Conservation (phyloP, 2,113 vertebrate genomes). For the Apteryx mantelli region DNA sequence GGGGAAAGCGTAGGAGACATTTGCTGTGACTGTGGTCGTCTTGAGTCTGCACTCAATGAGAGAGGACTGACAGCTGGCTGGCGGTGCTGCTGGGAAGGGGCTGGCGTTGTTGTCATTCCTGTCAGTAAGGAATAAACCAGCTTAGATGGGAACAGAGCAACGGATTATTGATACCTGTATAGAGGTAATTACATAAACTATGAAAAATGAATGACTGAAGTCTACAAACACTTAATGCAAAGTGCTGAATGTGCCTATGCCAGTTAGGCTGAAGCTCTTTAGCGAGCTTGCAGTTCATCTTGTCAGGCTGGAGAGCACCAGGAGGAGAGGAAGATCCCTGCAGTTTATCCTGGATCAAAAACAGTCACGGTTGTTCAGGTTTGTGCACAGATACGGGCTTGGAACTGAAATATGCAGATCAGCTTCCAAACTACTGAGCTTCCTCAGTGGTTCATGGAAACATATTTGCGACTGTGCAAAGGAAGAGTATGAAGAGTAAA, state of each 20-base stretch:
- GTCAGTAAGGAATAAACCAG: neutral
- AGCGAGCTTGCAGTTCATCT: neutral
- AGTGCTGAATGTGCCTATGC: accelerated
- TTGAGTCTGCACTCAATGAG: conserved; percentile 84
- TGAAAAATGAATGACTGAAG: accelerated
- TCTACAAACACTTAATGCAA: neutral
- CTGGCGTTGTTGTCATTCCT: conserved; percentile 85
- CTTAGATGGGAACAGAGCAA: neutral
- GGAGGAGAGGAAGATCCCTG: neutral
- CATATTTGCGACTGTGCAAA: too few species aligned
- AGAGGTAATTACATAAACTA: accelerated
- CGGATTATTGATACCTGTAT: accelerated
- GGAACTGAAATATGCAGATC: neutral
- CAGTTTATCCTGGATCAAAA: neutral
- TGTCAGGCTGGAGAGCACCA: neutral
- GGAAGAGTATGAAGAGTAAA: neutral
- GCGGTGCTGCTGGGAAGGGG: conserved; percentile 83
- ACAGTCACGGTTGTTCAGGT: neutral
- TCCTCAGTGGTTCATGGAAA: neutral
- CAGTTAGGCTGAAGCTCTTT: neutral
- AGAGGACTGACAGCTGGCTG: conserved; percentile 82
- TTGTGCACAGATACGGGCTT: neutral
- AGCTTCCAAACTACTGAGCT: neutral
- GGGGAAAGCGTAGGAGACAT: conserved; percentile 90
- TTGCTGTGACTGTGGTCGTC: conserved; percentile 87